phyloP scores from a whole-genome alignment of 2,113 vertebrate genomes.

The Platichthys flesus region DNA sequence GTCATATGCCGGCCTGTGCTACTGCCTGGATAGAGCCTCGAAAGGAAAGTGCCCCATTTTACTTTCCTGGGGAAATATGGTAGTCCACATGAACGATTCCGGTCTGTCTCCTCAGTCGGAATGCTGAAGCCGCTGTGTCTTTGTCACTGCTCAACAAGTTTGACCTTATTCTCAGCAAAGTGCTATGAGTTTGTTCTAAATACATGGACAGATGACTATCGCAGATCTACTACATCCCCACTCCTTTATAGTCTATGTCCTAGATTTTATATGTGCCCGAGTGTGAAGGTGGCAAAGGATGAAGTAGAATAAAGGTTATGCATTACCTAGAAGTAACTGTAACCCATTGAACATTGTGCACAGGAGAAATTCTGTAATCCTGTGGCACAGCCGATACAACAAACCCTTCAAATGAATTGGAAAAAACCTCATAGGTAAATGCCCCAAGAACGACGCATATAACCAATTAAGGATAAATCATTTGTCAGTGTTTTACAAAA shows the following conservation, averaged over 20 bases:
- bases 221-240: background rate
- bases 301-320: no score
- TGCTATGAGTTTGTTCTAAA: background rate
- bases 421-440: no score
- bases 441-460: no score
- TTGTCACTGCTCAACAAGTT: background rate
- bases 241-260: background rate
- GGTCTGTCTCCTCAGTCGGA: background rate
- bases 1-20: background rate
- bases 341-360: no score
- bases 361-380: no score
- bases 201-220: background rate
- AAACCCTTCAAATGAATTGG: no score
- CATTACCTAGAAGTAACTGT: no score
- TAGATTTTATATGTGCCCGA: background rate
- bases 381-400: no score
- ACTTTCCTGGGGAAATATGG: background rate
- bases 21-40: background rate
- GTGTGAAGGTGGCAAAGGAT: background rate
- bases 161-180: constrained; percentile 9
- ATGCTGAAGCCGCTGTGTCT: background rate
- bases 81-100: background rate
- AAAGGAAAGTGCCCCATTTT: background rate
- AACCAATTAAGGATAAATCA: no score
- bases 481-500: no score